phyloP scores from a whole-genome alignment of 2,888 invertebrate species.

The Drosophila stalkeri region DNA sequence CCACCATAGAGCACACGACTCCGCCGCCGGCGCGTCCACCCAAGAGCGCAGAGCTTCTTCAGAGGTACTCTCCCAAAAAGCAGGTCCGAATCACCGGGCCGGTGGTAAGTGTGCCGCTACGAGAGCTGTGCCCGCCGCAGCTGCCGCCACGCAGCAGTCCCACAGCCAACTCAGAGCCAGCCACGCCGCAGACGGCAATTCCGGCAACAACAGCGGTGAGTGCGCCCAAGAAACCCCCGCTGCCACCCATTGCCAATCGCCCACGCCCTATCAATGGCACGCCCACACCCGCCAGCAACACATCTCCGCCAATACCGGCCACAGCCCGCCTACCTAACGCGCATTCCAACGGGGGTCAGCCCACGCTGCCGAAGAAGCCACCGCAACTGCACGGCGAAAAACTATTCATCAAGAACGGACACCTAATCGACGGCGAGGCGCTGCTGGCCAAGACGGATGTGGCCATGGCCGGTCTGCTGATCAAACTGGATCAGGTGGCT shows the following conservation, averaged over 20 bases:
- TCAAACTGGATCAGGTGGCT: conserved; percentile 89
- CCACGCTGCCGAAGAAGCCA: conserved; percentile 64
- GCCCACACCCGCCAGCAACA: conserved; percentile 59
- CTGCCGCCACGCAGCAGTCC: conserved; percentile 80
- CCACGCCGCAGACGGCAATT: conserved; percentile 35
- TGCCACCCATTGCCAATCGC: conserved; percentile 88
- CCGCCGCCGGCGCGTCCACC: conserved; percentile 89
- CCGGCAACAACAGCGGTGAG: conserved; percentile 72
- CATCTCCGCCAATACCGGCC: conserved; percentile 73
- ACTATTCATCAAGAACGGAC: conserved; percentile 86
- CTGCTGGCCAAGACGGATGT: conserved; percentile 89
- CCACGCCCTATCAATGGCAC: conserved; percentile 84
- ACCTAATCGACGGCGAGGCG: conserved; percentile 87
- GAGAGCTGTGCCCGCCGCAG: conserved; percentile 74
- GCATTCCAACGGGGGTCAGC: conserved; percentile 82
- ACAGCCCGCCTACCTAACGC: conserved; percentile 67
- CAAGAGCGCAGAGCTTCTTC: conserved; percentile 86
- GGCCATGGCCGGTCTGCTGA: conserved; percentile 89
- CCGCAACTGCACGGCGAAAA: conserved; percentile 74
- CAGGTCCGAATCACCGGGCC: conserved; percentile 58
- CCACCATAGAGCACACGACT: conserved; percentile 87
- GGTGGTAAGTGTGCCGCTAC: conserved; percentile 37
- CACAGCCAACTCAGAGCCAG: conserved; percentile 55
- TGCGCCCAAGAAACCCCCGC: conserved; percentile 89
- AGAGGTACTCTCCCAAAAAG: conserved; percentile 83